Conservation (phyloP, 2,797 vertebrate species). For the Oryzias dopingdopingensis region DNA sequence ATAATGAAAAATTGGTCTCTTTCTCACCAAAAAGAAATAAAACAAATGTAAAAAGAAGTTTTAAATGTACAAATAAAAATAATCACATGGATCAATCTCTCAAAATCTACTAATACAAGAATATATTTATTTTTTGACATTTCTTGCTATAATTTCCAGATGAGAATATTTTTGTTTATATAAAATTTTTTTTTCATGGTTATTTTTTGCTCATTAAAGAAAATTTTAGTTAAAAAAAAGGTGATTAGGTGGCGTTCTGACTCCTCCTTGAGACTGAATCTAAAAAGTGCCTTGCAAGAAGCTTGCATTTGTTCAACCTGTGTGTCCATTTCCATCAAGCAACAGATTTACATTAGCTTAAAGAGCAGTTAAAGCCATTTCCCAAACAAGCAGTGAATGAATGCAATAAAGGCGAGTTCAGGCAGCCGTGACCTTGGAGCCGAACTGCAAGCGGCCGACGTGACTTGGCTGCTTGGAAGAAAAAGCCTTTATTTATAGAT, state of each 20-base stretch:
- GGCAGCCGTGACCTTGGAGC: conserved; percentile 91
- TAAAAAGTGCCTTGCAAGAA: conserved; percentile 2
- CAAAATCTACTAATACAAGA: no score
- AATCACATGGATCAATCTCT: no score
- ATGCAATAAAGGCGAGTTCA: conserved; percentile 34
- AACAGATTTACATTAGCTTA: conserved; percentile 42
- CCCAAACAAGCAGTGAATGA: conserved; percentile 30
- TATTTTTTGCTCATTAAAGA: no score
- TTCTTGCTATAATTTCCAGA: no score
- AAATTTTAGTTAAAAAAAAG: conserved; percentile 11
- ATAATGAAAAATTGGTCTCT: no score
- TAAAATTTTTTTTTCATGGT: no score
- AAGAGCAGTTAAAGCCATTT: conserved; percentile 33
- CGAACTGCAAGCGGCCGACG: conserved; percentile 76
- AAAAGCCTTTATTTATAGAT: conserved; percentile 94
- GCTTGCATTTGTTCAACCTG: conserved; percentile 17
- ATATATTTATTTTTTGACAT: no score
- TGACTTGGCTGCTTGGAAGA: conserved; percentile 81
- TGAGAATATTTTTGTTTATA: no score
- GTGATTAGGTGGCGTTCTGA: conserved; percentile 30
- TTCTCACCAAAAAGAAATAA: no score
- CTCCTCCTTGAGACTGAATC: neutral
- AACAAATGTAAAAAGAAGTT: no score
- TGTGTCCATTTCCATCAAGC: conserved; percentile 30
- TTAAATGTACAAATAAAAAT: no score